Conservation (phyloP, 2,888 invertebrate species). For the Cheilosia urbana region DNA sequence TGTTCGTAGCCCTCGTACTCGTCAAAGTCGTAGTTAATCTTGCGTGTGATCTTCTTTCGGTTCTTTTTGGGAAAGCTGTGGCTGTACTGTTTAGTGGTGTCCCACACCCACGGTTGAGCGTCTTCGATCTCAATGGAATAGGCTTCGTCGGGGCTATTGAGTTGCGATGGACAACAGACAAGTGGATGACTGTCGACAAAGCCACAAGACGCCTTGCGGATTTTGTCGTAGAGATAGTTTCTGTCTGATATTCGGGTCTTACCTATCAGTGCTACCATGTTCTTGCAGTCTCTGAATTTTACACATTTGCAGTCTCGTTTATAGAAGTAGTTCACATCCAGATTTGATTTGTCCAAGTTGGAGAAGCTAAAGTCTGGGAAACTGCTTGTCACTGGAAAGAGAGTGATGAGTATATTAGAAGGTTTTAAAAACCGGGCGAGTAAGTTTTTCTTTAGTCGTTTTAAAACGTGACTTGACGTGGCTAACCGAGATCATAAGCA, state of each 20-base stretch:
- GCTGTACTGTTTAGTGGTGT: constrained; percentile 42
- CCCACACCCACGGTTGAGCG: constrained; percentile 81
- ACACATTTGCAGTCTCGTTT: constrained; percentile 80
- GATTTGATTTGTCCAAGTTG: constrained; percentile 41
- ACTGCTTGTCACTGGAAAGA: constrained; percentile 22
- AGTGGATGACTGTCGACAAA: constrained; percentile 79
- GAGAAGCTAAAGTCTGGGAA: constrained; percentile 76
- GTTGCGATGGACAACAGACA: constrained; percentile 78
- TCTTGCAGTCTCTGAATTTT: constrained; percentile 79
- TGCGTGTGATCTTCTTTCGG: constrained; percentile 46
- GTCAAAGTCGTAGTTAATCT: constrained; percentile 59
- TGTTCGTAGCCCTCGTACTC: constrained; percentile 74
- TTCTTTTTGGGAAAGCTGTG: constrained; percentile 16
- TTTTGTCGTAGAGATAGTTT: constrained; percentile 76
- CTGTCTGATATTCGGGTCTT: constrained; percentile 77
- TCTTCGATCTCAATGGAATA: constrained; percentile 68
- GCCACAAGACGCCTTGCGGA: constrained; percentile 80
- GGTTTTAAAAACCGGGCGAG: background rate
- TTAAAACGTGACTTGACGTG: too few relatives aligned
- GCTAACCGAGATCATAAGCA: too few relatives aligned
- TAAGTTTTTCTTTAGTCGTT: too few relatives aligned
- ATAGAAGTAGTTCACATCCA: constrained; percentile 43
- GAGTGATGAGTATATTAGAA: background rate
- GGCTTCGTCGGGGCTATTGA: constrained; percentile 30
- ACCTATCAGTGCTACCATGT: constrained; percentile 77